Evolutionary conservation across 2,113 vertebrate genomes (phyloP).

Genomic region (Phylloscopus whistleri): DNA sequence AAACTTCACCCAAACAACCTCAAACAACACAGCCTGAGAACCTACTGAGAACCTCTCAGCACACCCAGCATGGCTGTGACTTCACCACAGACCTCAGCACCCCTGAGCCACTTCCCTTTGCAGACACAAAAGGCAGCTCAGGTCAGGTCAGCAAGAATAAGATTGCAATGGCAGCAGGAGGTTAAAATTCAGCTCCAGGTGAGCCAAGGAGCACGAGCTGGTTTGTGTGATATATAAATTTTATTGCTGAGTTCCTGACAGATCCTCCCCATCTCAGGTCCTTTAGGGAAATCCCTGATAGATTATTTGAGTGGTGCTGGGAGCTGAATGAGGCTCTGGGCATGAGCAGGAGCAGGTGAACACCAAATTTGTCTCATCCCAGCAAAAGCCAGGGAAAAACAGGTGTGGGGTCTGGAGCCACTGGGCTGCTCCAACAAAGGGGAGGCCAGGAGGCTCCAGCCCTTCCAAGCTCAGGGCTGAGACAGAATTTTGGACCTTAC

Average conservation of each 20-base stretch:
- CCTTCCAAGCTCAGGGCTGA: neutral
- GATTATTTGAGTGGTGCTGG: neutral
- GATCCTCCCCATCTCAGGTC: neutral
- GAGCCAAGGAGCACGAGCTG: neutral
- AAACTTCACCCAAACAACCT: neutral
- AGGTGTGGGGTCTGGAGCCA: neutral
- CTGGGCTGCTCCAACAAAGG: neutral
- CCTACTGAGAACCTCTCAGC: neutral
- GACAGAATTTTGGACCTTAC: neutral
- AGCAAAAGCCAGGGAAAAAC: neutral
- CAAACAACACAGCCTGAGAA: neutral
- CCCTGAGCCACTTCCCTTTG: neutral
- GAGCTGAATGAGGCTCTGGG: neutral
- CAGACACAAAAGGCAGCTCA: neutral
- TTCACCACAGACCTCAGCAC: neutral
- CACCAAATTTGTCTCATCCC: neutral
- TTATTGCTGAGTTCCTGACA: neutral
- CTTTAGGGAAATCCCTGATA: neutral
- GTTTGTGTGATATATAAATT: neutral
- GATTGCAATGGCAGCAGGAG: neutral
- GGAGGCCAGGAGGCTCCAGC: neutral
- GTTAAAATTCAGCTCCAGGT: neutral
- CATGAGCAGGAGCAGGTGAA: neutral
- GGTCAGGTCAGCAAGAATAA: neutral
- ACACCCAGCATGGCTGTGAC: rapidly evolving